Percentiles rank a stretch among this genome's conserved stretches.
phyloP scores from a whole-genome alignment of 2,797 vertebrate species.

The Buphagus erythrorhynchus region DNA sequence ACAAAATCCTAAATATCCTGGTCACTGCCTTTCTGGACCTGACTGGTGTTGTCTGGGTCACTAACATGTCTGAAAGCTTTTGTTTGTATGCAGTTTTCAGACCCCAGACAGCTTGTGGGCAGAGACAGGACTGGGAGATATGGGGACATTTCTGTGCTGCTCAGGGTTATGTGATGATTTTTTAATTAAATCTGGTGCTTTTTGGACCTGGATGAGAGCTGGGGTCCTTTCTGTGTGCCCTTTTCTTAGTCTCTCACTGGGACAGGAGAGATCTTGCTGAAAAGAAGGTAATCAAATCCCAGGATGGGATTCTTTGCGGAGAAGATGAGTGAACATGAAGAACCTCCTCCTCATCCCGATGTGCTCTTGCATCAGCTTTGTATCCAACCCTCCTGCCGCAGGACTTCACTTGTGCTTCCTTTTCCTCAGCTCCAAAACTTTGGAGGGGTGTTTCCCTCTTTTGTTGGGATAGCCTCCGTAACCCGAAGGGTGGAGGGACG shows the following conservation, averaged over 20 bases:
- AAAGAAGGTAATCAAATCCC: neutral
- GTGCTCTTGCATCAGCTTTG: fast-evolving
- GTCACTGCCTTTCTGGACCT: neutral
- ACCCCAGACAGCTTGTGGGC: neutral
- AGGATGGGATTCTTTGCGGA: neutral
- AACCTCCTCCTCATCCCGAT: neutral
- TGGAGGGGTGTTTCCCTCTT: neutral
- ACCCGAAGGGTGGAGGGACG: neutral
- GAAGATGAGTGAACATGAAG: neutral
- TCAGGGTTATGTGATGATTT: neutral
- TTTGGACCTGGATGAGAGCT: neutral
- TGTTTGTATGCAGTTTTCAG: neutral
- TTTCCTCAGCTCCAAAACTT: neutral
- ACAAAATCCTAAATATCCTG: neutral
- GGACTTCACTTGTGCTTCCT: fast-evolving
- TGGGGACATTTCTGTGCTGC: neutral
- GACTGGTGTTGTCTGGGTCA: neutral
- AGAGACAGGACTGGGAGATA: neutral
- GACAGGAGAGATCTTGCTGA: neutral
- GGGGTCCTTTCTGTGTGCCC: neutral
- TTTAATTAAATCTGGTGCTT: fast-evolving
- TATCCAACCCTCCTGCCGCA: neutral
- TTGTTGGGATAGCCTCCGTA: neutral
- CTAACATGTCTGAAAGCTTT: neutral
- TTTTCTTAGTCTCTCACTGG: neutral